These are phyloP conservation scores for Tethya wilhelma DNA, from an alignment of 37 sponge, comb jelly and placozoan genomes.

Conservation along the genomic window DNA sequence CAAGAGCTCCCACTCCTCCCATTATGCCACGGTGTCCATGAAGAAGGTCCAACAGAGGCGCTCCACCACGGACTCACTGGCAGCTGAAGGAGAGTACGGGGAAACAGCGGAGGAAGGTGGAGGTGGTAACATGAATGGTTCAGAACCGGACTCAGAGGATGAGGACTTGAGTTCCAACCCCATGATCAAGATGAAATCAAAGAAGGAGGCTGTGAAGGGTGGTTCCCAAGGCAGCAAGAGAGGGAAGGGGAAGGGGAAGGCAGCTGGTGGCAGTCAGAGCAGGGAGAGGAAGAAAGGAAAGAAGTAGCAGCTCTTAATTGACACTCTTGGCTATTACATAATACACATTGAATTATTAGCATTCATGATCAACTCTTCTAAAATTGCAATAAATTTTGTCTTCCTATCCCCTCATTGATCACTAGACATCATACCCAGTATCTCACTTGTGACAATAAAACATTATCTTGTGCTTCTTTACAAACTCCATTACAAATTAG, in stretches of 20 bases:
- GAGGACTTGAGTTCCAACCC: not conserved
- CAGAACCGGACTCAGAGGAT: not conserved
- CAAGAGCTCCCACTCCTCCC: conserved; percentile 27
- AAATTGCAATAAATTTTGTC: not conserved
- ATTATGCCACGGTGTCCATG: too few relatives aligned
- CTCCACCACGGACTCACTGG: too few relatives aligned
- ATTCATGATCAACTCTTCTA: not conserved
- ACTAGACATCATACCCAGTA: not conserved
- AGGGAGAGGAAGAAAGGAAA: not conserved
- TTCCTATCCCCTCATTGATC: not conserved
- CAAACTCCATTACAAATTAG: not conserved
- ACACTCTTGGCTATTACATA: not conserved
- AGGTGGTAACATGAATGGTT: too few relatives aligned
- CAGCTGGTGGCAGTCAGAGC: not conserved
- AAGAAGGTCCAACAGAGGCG: too few relatives aligned
- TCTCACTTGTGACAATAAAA: not conserved
- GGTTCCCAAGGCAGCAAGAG: not conserved
- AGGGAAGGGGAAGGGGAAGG: not conserved
- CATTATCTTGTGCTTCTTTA: not conserved
- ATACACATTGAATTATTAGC: not conserved
- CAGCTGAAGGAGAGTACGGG: too few relatives aligned
- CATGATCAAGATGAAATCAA: not conserved
- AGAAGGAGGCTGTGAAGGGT: not conserved
- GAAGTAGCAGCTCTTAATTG: not conserved
- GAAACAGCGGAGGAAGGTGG: too few relatives aligned